Evolutionary conservation across 2,113 vertebrate species (phyloP), one percentile per base, ranked within the genome.

Genomic region (Athene cunicularia): DNA sequence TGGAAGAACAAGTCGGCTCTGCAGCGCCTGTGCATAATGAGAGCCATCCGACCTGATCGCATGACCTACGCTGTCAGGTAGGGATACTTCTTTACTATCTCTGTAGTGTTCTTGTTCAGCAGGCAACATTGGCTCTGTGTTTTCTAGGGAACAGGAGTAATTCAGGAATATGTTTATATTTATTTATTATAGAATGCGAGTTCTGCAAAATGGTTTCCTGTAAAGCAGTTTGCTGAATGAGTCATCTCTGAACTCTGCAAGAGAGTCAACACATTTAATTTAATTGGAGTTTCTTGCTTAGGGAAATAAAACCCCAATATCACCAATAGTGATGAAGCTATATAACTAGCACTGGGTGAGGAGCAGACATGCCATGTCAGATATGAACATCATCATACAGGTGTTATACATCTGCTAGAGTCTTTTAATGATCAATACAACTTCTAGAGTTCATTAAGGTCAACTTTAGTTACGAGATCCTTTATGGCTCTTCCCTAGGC

Each of bases 1-100:
- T 99, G 99, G 99, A 99, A 99, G 97, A 99, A 98, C 95, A 99
- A 99, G 95, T 98, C 97, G 2, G 94, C 98, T 2, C 98, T 99
- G 52, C 99, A 99, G 98, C 99, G 97, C 32, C 98, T 99, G 86
- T 99, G 99, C 95, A 98, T 99, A 86, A 95, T 99, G 99, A 98
- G 99, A 73, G 98, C 98, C 23, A 84, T 99, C 76, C 97, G 99
- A n/a, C 99, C 99, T 0, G 99, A 99, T 88, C 98, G 99, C 52
- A 98, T 99, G 98, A 98, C 98, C 50, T 99, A 99, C 0, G 99
- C 99, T 9, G 73, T 99, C 82, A 97, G 99, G 99, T 99, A 87
- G 71, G 80, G 23, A 2, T 8, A 2, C 35, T 33, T 26, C 58
- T 32, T n/a, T 4, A 0, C 70, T 23, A 0, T 9, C 37, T 27